Evolutionary conservation across 2,113 vertebrate genomes (phyloP).

Genomic region (Meriones unguiculatus): DNA sequence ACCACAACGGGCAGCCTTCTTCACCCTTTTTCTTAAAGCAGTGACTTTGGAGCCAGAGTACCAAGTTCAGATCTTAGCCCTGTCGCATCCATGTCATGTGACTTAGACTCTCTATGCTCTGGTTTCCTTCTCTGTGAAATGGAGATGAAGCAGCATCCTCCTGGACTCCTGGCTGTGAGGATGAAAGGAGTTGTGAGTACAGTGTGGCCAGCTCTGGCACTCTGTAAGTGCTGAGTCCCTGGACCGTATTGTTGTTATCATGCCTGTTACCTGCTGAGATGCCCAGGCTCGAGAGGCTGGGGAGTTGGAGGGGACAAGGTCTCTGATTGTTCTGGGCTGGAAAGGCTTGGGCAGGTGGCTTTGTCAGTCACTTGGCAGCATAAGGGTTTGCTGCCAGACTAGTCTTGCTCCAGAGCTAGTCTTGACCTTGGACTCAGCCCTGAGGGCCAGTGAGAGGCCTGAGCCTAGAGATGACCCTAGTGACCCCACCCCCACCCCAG

Average conservation of each 20-base stretch:
- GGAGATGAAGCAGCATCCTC: neutral
- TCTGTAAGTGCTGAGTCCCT: neutral
- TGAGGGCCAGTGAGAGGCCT: neutral
- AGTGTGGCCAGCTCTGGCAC: neutral
- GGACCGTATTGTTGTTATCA: neutral
- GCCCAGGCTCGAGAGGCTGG: neutral
- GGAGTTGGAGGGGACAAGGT: neutral
- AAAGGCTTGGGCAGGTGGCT: neutral
- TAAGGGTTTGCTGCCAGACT: too few species aligned
- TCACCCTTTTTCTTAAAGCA: neutral
- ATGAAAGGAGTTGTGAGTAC: neutral
- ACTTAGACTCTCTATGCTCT: neutral
- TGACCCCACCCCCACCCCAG: neutral
- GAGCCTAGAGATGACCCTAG: neutral
- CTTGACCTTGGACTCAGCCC: neutral
- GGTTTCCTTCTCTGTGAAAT: neutral
- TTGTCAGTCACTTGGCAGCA: neutral
- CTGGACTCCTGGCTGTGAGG: neutral
- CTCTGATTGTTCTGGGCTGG: neutral
- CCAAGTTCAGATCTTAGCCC: neutral
- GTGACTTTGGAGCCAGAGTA: neutral
- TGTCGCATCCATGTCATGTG: neutral
- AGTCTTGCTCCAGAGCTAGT: neutral
- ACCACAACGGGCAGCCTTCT: accelerated
- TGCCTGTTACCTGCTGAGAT: neutral